Evolutionary conservation across 2,797 vertebrate genomes (phyloP), one percentile per base, ranked within the genome.

Genomic region (Rhynchotus rufescens): DNA sequence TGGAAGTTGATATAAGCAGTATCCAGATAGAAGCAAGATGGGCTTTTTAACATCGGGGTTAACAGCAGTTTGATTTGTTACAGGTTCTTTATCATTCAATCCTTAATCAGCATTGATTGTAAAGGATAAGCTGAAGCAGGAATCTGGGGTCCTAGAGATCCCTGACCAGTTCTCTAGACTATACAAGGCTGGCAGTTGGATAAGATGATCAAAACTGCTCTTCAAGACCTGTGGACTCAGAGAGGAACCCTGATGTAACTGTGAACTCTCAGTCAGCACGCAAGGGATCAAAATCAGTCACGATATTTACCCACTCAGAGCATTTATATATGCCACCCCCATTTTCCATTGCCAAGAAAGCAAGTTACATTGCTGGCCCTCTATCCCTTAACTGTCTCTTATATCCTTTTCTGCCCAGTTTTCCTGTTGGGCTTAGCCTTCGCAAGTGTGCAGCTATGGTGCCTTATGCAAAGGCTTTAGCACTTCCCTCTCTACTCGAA

Each of bases 401-500:
- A 32, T 38, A 65, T n/a, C 42, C 45, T 66, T 42, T 83, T 59
- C 69, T 68, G 69, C 32, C 36, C 57, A 42, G 32, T 6, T 30
- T 80, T 19, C 79, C 40, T 0, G 0, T 22, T 15, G 34, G 87
- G 67, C 17, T 91, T 30, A 10, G 42, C 64, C 67, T 79, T 54
- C 3, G 0, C 12, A 51, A 38, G 62, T 72, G 52, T 22, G 60
- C 42, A 76, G 56, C 51, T 25, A 51, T 83, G 66, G 40, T 8
- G 36, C 44, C 66, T 26, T 4, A 13, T 77, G 72, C 32, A 80
- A 56, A 73, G 47, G 32, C 9, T 25, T 2, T 28, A 64, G 45
- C n/a, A 72, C 45, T 61, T 57, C 84, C 78, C 87, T 86, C 78
- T 82, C 86, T 92, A 49, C 88, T 88, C 17, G 59, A 36, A 60